These are phyloP conservation scores for Melanocharis versteri DNA, from an alignment of 2,113 vertebrate genomes.

Conservation along the genomic window DNA sequence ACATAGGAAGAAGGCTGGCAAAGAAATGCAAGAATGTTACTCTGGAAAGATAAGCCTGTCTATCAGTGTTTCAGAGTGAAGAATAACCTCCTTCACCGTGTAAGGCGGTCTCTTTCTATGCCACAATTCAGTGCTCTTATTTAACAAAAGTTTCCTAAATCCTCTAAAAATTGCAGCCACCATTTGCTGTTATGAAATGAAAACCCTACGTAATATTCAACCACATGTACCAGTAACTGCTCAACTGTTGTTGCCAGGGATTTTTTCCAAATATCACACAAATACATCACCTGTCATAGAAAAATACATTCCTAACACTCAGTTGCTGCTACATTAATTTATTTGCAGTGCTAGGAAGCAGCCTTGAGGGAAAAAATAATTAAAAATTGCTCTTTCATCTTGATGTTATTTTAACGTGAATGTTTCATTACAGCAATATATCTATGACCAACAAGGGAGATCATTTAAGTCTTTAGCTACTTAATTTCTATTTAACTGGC, in stretches of 20 bases:
- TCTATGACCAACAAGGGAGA: neutral
- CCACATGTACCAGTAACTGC: neutral
- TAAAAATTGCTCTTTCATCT: constrained; percentile 3
- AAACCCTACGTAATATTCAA: neutral
- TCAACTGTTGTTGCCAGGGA: neutral
- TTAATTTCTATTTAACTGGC: constrained; percentile 14
- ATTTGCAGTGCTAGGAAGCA: neutral
- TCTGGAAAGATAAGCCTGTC: neutral
- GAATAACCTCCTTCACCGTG: neutral
- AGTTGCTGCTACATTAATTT: neutral
- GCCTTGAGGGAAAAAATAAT: constrained; percentile 1
- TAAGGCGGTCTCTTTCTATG: neutral
- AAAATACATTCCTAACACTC: neutral
- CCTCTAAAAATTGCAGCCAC: neutral
- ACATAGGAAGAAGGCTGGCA: neutral
- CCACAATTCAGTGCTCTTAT: neutral
- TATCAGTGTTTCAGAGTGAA: neutral
- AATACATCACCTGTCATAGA: neutral
- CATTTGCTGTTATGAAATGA: neutral
- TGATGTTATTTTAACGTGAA: neutral
- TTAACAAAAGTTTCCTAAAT: neutral
- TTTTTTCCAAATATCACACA: neutral
- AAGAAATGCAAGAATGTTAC: neutral
- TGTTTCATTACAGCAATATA: neutral
- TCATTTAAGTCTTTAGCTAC: neutral